Conservation (phyloP, 2,888 invertebrate species). For the Nudaria mundana region DNA sequence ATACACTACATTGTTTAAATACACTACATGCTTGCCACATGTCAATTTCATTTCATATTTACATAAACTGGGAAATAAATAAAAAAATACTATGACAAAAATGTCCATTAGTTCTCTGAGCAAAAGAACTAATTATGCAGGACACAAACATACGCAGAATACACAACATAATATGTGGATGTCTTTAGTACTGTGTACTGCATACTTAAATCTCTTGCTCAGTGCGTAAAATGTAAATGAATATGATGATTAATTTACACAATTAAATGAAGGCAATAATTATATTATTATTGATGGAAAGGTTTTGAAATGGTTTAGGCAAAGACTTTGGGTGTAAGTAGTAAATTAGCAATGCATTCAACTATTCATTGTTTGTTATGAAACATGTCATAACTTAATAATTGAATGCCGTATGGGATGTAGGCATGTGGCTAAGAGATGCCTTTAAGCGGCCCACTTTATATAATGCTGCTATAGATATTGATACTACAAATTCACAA, state of each 20-base stretch:
- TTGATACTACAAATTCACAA: no score
- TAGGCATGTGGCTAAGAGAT: conserved; percentile 46
- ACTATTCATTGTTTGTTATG: conserved; percentile 6
- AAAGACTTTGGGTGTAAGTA: conserved; percentile 17
- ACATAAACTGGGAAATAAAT: conserved; percentile 18
- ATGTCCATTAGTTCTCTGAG: no score
- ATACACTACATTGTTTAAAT: conserved; percentile 54
- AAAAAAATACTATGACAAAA: no score
- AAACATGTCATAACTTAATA: conserved; percentile 20
- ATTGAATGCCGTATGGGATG: conserved; percentile 33
- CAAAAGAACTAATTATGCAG: no score
- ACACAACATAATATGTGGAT: no score
- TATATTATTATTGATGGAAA: conserved; percentile 30
- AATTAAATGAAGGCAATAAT: conserved; percentile 51
- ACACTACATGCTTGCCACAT: conserved; percentile 57
- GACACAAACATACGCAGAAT: no score
- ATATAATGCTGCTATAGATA: no score
- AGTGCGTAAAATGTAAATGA: background rate
- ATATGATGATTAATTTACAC: conserved; percentile 31
- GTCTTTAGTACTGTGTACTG: no score
- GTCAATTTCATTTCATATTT: conserved; percentile 54
- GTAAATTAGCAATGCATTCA: conserved; percentile 19
- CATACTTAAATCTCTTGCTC: background rate
- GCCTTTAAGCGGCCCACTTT: no score
- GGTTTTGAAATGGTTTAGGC: conserved; percentile 27